A percentile compares a stretch with the other conserved stretches of the same genome.
Evolutionary conservation across 2,888 invertebrate species (phyloP).

Genomic region (Clepsis dumicolana): DNA sequence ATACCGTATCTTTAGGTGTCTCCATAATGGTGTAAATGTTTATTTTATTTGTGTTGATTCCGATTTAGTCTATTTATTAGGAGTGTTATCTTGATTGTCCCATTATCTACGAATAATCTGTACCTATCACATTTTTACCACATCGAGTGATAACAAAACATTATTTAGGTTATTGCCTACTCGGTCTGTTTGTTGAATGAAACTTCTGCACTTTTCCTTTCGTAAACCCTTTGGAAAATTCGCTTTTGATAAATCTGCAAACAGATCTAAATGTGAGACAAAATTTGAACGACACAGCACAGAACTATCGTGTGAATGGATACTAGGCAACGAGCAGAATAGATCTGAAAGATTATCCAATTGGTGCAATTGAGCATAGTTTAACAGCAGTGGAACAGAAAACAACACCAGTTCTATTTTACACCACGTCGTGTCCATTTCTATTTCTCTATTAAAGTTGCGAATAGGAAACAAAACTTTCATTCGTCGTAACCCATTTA

Average conservation of each 20-base stretch:
- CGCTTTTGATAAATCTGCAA: background rate
- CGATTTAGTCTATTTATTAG: background rate
- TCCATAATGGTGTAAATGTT: slow-evolving; percentile 8
- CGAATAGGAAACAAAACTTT: too few species aligned
- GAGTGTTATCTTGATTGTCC: background rate
- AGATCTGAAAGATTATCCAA: slow-evolving; percentile 1
- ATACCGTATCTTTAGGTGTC: slow-evolving; percentile 6
- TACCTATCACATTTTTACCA: background rate
- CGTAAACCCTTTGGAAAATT: background rate
- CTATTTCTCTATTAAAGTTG: too few species aligned
- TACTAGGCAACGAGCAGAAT: background rate
- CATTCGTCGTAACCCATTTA: too few species aligned
- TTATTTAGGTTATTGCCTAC: background rate
- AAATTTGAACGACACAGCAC: background rate
- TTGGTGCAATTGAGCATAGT: background rate
- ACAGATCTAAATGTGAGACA: background rate
- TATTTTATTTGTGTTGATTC: background rate
- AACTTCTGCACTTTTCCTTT: background rate
- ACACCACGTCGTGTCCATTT: too few species aligned
- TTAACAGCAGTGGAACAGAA: background rate
- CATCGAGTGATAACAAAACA: background rate
- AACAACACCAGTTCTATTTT: background rate
- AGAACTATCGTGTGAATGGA: background rate
- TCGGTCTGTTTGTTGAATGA: background rate
- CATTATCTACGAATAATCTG: background rate